Percentiles rank a stretch among this genome's conserved stretches.
Conservation (phyloP, 2,113 vertebrate genomes). For the Cichladusa arquata region DNA sequence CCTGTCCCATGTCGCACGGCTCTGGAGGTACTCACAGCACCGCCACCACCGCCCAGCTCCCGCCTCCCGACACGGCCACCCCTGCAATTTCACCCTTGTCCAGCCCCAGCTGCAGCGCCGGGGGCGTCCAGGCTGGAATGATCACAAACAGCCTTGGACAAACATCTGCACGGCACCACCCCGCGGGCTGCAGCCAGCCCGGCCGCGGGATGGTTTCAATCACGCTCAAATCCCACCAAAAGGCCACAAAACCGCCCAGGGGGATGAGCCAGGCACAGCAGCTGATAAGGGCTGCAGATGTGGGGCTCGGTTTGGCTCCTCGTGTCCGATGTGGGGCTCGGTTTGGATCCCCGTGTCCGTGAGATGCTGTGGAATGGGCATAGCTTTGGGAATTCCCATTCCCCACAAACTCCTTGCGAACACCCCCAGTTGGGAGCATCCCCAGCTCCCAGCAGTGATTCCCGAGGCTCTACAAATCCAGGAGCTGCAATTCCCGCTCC, state of each 20-base stretch:
- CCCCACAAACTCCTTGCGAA: neutral
- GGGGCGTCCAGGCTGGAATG: neutral
- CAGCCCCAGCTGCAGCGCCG: neutral
- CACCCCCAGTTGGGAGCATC: fast-evolving
- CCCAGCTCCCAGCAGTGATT: neutral
- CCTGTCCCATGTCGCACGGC: fast-evolving
- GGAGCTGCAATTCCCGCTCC: neutral
- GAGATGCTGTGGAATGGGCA: neutral
- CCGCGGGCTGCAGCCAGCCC: constrained; percentile 1
- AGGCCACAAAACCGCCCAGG: neutral
- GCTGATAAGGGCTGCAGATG: neutral
- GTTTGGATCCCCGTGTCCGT: fast-evolving
- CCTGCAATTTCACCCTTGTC: neutral
- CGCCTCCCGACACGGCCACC: fast-evolving
- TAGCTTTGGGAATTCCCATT: neutral
- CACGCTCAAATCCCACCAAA: neutral
- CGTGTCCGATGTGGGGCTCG: no score
- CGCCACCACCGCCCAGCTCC: neutral
- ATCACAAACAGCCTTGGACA: neutral
- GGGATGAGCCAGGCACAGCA: neutral
- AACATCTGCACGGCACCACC: constrained; percentile 46
- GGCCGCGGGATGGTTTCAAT: constrained; percentile 22
- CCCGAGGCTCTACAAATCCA: fast-evolving
- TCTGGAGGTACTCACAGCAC: neutral
- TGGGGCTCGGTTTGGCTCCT: neutral